These are phyloP conservation scores for Gasteruption jaculator DNA, from an alignment of 2,888 invertebrate genomes.

Conservation along the genomic window DNA sequence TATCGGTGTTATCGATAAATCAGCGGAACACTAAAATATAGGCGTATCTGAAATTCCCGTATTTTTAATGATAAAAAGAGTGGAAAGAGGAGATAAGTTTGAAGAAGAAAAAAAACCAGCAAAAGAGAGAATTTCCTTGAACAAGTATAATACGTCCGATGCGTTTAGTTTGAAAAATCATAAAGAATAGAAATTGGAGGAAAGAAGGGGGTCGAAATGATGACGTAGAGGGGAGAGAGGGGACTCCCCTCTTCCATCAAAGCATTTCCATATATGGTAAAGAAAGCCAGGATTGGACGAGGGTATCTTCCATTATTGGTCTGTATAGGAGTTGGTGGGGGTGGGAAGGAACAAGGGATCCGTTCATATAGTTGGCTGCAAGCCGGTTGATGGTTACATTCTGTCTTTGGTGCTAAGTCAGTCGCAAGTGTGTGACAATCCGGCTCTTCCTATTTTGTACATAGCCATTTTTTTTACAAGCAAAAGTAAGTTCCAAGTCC, in stretches of 20 bases:
- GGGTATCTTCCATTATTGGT: slow-evolving; percentile 47
- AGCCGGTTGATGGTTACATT: slow-evolving; percentile 43
- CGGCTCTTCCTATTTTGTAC: slow-evolving; percentile 36
- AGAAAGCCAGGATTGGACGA: slow-evolving; percentile 66
- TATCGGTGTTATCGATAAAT: too few species aligned
- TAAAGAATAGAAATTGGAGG: too few species aligned
- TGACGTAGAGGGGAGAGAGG: slow-evolving; percentile 50
- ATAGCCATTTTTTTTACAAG: slow-evolving; percentile 38
- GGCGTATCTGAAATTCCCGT: too few species aligned
- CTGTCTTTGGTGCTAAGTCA: slow-evolving; percentile 45
- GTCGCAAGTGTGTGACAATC: slow-evolving; percentile 33
- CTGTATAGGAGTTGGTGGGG: slow-evolving; percentile 33
- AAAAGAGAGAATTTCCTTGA: too few species aligned
- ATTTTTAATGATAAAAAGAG: too few species aligned
- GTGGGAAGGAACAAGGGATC: slow-evolving; percentile 30
- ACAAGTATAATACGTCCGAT: too few species aligned
- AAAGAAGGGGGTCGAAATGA: slow-evolving; percentile 22
- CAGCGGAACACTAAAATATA: too few species aligned
- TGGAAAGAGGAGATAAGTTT: too few species aligned
- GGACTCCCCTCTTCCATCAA: slow-evolving; percentile 56
- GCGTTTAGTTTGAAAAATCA: too few species aligned
- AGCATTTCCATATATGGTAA: slow-evolving; percentile 77
- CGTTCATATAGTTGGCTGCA: slow-evolving; percentile 46
- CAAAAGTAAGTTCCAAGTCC: slow-evolving; percentile 33
- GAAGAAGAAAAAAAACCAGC: too few species aligned